phyloP scores from a whole-genome alignment of 1,140 invertebrate genomes.

The Teleopsis dalmanni region DNA sequence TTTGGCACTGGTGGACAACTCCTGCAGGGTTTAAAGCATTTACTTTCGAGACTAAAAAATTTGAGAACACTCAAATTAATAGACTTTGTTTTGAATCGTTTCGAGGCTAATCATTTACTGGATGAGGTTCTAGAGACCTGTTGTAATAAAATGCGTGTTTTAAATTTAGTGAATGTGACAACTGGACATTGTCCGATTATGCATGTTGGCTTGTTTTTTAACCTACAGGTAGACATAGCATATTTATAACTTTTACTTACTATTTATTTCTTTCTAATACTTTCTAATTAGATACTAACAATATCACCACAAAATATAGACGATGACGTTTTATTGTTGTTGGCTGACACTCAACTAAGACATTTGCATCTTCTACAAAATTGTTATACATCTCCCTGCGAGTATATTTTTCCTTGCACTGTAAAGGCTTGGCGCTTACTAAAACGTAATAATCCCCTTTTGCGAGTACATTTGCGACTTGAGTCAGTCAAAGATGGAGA shows the following conservation, averaged over 20 bases:
- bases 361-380: slow-evolving; percentile 76
- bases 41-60: slow-evolving; percentile 61
- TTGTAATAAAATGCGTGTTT: slow-evolving; percentile 54
- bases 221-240: slow-evolving; percentile 52
- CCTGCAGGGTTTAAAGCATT: slow-evolving; percentile 58
- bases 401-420: slow-evolving; percentile 45
- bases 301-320: slow-evolving; percentile 77
- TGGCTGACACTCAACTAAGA: slow-evolving; percentile 58
- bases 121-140: slow-evolving; percentile 66
- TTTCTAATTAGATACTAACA: slow-evolving; percentile 51
- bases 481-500: slow-evolving; percentile 49
- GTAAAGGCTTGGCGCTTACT: slow-evolving; percentile 49
- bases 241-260: background rate
- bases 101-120: slow-evolving; percentile 61
- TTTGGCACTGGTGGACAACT: slow-evolving; percentile 72
- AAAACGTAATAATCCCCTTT: slow-evolving; percentile 48
- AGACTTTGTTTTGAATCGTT: slow-evolving; percentile 67
- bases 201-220: slow-evolving; percentile 70
- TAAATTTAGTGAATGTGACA: slow-evolving; percentile 70
- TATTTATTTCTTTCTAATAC: no score
- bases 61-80: slow-evolving; percentile 62
- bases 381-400: slow-evolving; percentile 53
- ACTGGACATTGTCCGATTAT: slow-evolving; percentile 65
- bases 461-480: slow-evolving; percentile 53
- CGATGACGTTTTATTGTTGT: slow-evolving; percentile 63